Base-by-base conservation (phyloP, 2,888 invertebrate species). In the Eupsilia transversa region DNA sequence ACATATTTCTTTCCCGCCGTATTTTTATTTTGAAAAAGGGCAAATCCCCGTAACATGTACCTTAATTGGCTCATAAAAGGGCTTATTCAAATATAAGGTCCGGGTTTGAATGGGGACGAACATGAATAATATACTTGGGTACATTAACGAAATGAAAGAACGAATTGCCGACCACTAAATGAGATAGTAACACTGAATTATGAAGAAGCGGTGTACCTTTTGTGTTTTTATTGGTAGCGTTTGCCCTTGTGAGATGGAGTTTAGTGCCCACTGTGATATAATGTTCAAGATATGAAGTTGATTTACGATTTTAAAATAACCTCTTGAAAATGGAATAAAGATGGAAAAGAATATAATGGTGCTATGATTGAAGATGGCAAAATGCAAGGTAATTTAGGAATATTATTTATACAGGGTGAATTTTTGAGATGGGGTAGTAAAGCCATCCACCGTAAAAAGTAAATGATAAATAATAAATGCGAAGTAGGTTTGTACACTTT, bases 21-120 rank as follows among this genome's bases (percentile, higher is more conserved):
- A 85, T 85, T 76, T 78, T 68, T 81, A 52, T 81, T 83, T 80
- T 68, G 60, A 74, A 79, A 85, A 82, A 75, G 74, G 74, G 63
- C 56, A 78, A 77, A 77, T 66, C 57, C 49, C 71, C 57, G 69
- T 77, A 67, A 72, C 59, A 27, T 83, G 77, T 77, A 70, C 66
- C 69, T 20, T 86, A 86, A 82, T 73, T 76, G 82, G 71, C 57
- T 72, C 71, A 77, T 84, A 73, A 86, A 81, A 80, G 76, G 69
- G 30, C 61, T 84, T 84, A 79, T 80, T 79, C 65, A 76, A 81
- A 85, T 83, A 74, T 60, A 72, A 65, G 54, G 69, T 75, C 64
- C 65, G n/a, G 43, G 61, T 71, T 75, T 74, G 59, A 79, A 79
- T 81, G 59, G 72, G 65, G 41, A 72, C 76, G 43, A 41, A 49